Conservation (phyloP, 2,797 vertebrate species). For the Chaetodon trifasciatus region DNA sequence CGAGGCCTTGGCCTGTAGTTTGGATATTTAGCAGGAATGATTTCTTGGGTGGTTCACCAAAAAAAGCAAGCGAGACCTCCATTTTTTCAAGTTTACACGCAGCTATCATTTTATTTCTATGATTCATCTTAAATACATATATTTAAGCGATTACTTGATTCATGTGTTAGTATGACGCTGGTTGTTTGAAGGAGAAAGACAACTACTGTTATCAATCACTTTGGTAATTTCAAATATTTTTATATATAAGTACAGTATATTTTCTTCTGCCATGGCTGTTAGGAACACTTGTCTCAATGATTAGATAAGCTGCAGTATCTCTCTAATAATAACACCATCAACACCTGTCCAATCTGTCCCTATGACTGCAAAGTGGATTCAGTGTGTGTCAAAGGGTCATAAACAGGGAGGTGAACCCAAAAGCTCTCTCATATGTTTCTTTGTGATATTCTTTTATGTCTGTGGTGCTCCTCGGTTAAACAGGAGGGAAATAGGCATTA, state of each 20-base stretch:
- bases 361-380: conserved; percentile 11
- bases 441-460: conserved; percentile 22
- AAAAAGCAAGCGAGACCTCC: conserved; percentile 47
- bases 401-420: conserved; percentile 27
- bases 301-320: conserved; percentile 22
- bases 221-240: conserved; percentile 38
- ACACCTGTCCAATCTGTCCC: background rate
- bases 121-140: conserved; percentile 29
- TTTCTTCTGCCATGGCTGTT: conserved; percentile 27
- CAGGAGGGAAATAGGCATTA: conserved; percentile 20
- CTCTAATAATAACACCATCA: conserved; percentile 19
- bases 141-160: conserved; percentile 39
- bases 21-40: conserved; percentile 52
- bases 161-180: conserved; percentile 41
- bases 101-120: conserved; percentile 70
- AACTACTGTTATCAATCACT: conserved; percentile 30
- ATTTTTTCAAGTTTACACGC: conserved; percentile 60
- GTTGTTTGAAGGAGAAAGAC: conserved; percentile 25
- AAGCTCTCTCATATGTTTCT: background rate
- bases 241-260: conserved; percentile 24
- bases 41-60: conserved; percentile 49
- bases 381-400: background rate
- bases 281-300: conserved; percentile 30
- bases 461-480: conserved; percentile 53
- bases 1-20: conserved; percentile 57